These are phyloP conservation scores for Heliconius hermathena DNA, from an alignment of 1,140 invertebrate genomes.

Conservation along the genomic window DNA sequence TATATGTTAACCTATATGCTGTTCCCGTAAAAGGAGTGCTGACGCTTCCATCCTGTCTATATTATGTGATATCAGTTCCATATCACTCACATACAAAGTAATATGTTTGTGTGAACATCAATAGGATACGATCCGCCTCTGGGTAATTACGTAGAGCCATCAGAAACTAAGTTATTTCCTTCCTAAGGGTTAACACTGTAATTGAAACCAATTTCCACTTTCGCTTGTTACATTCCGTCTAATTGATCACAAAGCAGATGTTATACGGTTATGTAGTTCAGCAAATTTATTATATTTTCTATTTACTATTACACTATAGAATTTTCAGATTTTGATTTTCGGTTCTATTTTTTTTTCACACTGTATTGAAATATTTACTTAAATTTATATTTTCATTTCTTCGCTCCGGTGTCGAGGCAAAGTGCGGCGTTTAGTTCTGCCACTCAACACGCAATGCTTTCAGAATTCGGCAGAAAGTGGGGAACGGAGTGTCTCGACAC, in stretches of 20 bases:
- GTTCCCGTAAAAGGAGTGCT: no score
- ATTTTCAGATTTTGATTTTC: no score
- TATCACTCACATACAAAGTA: neutral
- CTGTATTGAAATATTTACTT: no score
- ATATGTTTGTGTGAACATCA: constrained; percentile 21
- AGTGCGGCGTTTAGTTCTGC: no score
- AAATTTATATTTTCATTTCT: no score
- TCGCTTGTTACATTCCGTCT: constrained; percentile 20
- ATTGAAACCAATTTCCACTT: constrained; percentile 30
- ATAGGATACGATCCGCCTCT: constrained; percentile 18
- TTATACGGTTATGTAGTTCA: neutral
- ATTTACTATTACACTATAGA: neutral
- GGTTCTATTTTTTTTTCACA: no score
- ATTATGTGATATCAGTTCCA: neutral
- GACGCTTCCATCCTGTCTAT: no score
- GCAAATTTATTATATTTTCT: neutral
- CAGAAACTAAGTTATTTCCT: constrained; percentile 24
- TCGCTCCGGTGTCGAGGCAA: no score
- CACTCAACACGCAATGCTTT: no score
- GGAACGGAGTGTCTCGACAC: no score
- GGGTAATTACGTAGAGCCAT: constrained; percentile 18
- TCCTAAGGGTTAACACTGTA: constrained; percentile 27
- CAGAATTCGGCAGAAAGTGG: no score
- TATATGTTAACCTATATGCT: no score
- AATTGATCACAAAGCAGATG: constrained; percentile 20